These are phyloP conservation scores for Rhyacophila evoluta DNA, from an alignment of 2,888 invertebrate genomes.

Conservation along the genomic window DNA sequence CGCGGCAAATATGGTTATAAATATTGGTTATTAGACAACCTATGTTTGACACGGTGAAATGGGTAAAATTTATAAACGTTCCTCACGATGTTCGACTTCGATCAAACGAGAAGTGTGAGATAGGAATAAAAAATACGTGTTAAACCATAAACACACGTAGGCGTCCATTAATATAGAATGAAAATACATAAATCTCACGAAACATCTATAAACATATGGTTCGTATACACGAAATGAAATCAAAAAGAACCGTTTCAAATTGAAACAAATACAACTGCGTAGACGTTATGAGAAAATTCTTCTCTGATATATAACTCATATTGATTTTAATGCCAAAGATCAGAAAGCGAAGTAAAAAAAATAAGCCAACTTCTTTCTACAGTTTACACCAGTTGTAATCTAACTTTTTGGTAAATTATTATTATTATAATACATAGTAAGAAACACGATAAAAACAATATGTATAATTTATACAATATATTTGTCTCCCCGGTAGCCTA, in stretches of 20 bases:
- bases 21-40: too few relatives aligned
- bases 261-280: background rate
- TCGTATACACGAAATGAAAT: background rate
- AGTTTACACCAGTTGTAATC: too few relatives aligned
- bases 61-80: background rate
- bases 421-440: too few relatives aligned
- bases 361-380: too few relatives aligned
- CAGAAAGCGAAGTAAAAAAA: background rate
- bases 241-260: slow-evolving; percentile 11
- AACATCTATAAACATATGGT: background rate
- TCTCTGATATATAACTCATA: background rate
- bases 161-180: slow-evolving; percentile 10
- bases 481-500: too few relatives aligned
- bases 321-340: slow-evolving; percentile 12
- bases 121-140: background rate
- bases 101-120: background rate
- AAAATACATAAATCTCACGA: background rate
- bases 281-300: background rate
- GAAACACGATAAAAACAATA: too few relatives aligned
- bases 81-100: background rate
- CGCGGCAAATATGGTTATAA: too few relatives aligned
- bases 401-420: too few relatives aligned
- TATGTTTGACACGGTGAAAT: background rate
- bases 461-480: too few relatives aligned
- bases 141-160: background rate